Base-by-base conservation (phyloP, 2,797 vertebrate species). In the Coregonus sp. region DNA sequence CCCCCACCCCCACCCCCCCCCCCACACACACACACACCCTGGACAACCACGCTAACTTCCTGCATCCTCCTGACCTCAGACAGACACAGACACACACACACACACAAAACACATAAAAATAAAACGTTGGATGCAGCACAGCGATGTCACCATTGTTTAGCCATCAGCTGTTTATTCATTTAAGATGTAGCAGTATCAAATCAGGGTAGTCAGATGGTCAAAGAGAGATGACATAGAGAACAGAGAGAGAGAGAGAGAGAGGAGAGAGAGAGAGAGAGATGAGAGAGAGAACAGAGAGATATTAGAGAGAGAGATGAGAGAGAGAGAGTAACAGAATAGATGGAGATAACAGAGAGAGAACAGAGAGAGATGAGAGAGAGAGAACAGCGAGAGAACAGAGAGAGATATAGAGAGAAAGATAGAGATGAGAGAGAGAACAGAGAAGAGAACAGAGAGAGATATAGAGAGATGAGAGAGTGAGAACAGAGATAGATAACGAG, bases 31-130 rank as follows among this genome's bases (percentile, higher is more conserved):
- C 25, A 25, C 0, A 9, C 40, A 0, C 40, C 7, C 40, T 47
- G 40, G 80, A 86, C 91, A 92, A 93, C 91, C 91, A 90, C 86
- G 85, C 86, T 89, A 86, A 87, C 90, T 93, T 94, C 92, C 94
- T 90, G 90, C 84, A 93, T 95, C 92, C 92, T 85, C 82, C 84
- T 80, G 81, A 80, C 83, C 86, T 79, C 84, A 72, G 71, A 83
- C 4, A 35, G 4, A 12, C 14, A 73, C 74, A 79, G 47, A 75
- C 51, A 67, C 35, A 16, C 72, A 71, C 68, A 75, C 20, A 74
- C n/a, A 14, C 73, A 75, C 20, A 63, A 51, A 35, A 67, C 65
- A 35, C 37, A 71, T 76, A 77, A 91, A 94, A 92, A 93, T 92
- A 94, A 89, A 87, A 54, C 0, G 9, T 74, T 61, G 82, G 82